These are phyloP conservation scores for Bombus affinis DNA, from an alignment of 1,140 invertebrate species.

Conservation along the genomic window DNA sequence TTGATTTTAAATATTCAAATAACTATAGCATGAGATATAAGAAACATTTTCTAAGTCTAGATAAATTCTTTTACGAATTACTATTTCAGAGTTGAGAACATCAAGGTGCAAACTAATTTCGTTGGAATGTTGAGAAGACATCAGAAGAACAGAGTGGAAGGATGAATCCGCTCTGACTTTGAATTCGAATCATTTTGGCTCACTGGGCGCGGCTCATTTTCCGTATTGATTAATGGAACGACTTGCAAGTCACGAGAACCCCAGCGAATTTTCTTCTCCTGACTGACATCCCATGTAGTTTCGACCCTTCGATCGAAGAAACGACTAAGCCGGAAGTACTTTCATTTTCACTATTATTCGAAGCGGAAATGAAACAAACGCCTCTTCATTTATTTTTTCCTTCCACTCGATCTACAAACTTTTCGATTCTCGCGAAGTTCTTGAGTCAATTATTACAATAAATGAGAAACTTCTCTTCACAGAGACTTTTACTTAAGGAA, in stretches of 20 bases:
- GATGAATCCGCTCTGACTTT: neutral
- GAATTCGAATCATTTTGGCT: conserved; percentile 5
- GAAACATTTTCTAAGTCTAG: neutral
- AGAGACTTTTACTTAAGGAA: too few species aligned
- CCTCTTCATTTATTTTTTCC: neutral
- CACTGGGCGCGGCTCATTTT: conserved; percentile 3
- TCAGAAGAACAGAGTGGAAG: neutral
- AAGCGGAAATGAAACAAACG: conserved; percentile 11
- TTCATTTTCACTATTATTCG: conserved; percentile 16
- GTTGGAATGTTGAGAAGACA: neutral
- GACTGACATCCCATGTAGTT: neutral
- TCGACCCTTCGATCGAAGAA: conserved; percentile 4
- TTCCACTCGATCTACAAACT: neutral
- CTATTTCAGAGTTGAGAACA: neutral
- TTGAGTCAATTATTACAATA: neutral
- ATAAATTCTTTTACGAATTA: neutral
- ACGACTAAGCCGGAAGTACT: conserved; percentile 2
- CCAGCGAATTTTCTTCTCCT: neutral
- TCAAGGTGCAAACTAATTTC: neutral
- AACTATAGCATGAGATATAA: neutral
- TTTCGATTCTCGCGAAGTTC: neutral
- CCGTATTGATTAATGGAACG: conserved; percentile 17
- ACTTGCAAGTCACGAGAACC: neutral
- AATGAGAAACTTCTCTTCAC: too few species aligned
- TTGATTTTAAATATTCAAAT: neutral